These are phyloP conservation scores for Leucopsar rothschildi DNA, from an alignment of 2,113 vertebrate species.

Conservation along the genomic window DNA sequence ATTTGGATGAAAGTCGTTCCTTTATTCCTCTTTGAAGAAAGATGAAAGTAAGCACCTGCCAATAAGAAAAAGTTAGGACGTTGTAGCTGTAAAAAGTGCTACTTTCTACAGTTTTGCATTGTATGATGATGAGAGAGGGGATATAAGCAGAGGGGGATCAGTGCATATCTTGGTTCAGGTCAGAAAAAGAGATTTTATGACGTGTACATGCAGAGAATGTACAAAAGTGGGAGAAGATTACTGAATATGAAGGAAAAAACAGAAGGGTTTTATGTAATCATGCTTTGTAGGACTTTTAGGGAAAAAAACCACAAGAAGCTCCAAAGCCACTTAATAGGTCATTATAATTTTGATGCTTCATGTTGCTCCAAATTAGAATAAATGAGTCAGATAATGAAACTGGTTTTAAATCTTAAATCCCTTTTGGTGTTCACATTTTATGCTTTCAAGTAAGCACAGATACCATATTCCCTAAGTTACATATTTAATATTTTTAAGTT, in stretches of 20 bases:
- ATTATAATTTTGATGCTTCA: background rate
- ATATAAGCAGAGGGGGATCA: background rate
- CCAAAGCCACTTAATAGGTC: background rate
- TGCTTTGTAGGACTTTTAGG: background rate
- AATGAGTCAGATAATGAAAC: constrained; percentile 4
- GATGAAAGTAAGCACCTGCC: background rate
- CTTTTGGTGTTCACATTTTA: background rate
- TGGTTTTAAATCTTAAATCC: background rate
- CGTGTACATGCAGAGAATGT: background rate
- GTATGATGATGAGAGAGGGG: background rate
- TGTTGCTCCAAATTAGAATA: background rate
- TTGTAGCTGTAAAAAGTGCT: background rate
- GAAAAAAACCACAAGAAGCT: background rate
- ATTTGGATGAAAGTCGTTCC: background rate
- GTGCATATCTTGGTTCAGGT: background rate
- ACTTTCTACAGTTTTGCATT: background rate
- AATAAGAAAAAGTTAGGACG: background rate
- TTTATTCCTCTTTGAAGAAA: background rate
- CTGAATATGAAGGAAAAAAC: background rate
- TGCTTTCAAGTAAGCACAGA: background rate
- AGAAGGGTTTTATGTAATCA: background rate
- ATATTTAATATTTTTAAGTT: background rate
- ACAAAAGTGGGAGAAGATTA: background rate
- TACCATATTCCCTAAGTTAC: background rate
- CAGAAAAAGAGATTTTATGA: background rate